phyloP scores from a whole-genome alignment of 2,797 vertebrate species.

The Staurois parvus region DNA sequence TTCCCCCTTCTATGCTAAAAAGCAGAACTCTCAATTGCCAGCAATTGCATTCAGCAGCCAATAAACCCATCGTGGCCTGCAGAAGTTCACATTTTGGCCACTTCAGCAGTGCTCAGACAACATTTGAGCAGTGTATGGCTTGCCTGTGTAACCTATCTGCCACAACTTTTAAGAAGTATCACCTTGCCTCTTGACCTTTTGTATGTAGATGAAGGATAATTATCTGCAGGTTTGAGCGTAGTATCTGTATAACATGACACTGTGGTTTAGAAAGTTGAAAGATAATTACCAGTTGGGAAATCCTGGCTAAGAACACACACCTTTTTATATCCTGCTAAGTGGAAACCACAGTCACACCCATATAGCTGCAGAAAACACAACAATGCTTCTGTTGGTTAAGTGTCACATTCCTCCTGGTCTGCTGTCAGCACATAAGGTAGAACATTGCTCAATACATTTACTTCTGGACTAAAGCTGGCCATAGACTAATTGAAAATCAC shows the following conservation, averaged over 20 bases:
- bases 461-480: too few species aligned
- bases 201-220: not conserved
- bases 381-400: not conserved
- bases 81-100: too few species aligned
- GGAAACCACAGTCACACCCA: conserved; percentile 2
- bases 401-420: not conserved
- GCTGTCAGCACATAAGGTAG: too few species aligned
- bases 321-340: conserved; percentile 7
- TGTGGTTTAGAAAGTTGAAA: conserved; percentile 5
- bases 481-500: too few species aligned
- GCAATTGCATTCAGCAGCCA: too few species aligned
- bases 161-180: not conserved
- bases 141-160: too few species aligned
- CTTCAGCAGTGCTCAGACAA: too few species aligned
- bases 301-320: not conserved
- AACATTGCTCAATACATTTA: too few species aligned
- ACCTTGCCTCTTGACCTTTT: not conserved
- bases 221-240: not conserved
- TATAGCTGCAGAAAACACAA: conserved; percentile 8
- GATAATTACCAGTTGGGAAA: conserved; percentile 8
- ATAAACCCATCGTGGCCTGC: too few species aligned
- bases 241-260: not conserved
- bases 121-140: too few species aligned
- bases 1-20: too few species aligned
- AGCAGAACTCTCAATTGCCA: too few species aligned